These are phyloP conservation scores for Halcyon malimbica DNA, from an alignment of 2,113 vertebrate genomes.

Conservation along the genomic window DNA sequence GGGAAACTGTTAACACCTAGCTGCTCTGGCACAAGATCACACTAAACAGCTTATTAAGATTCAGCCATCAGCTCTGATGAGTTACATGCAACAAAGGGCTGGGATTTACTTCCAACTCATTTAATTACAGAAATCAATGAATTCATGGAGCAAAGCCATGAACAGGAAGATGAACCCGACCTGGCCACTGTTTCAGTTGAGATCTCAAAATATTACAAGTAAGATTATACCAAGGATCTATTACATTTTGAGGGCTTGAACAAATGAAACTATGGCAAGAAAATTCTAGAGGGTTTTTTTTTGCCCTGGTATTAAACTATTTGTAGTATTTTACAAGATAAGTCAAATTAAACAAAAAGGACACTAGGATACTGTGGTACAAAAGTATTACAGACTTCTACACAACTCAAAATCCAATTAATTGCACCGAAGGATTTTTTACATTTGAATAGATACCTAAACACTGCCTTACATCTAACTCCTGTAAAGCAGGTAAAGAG, in stretches of 20 bases:
- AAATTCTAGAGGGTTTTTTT: background rate
- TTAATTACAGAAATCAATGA: constrained; percentile 82
- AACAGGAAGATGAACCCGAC: constrained; percentile 54
- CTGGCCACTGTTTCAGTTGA: background rate
- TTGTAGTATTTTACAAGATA: background rate
- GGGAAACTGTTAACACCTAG: constrained; percentile 73
- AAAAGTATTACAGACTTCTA: background rate
- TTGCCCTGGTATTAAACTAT: background rate
- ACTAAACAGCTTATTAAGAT: constrained; percentile 81
- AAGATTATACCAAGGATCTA: background rate
- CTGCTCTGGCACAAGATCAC: constrained; percentile 67
- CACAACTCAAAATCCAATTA: background rate
- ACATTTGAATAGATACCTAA: background rate
- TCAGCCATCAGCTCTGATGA: constrained; percentile 73
- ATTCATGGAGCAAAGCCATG: constrained; percentile 52
- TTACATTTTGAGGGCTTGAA: background rate
- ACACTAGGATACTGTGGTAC: accelerated
- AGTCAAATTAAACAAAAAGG: background rate
- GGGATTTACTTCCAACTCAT: constrained; percentile 76
- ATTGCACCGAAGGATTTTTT: background rate
- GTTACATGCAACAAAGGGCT: constrained; percentile 62
- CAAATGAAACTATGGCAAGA: background rate
- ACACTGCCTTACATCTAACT: background rate
- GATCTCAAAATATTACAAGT: constrained; percentile 26
- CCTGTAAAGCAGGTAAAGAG: background rate